Base-by-base conservation (phyloP, 2,113 vertebrate genomes). In the Solea solea region DNA sequence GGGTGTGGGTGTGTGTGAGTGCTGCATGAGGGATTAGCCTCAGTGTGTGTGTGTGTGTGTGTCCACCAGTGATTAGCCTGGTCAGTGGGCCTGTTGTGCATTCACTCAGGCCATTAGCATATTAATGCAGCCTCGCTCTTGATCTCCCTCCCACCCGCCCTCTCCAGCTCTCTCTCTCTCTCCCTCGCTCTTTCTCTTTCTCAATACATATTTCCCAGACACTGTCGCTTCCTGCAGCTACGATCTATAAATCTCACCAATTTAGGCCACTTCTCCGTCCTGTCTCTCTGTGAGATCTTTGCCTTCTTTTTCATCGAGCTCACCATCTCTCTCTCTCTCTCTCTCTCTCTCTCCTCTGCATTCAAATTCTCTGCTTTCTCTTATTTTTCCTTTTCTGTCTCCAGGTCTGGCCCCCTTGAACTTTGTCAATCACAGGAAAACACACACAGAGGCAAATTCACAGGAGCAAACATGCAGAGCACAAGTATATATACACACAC, bases 41-140 rank as follows among this genome's bases (percentile, higher is more conserved):
- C 44, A 34, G 81, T 70, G 74, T 71, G 77, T 49, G 69, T 74
- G 50, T 61, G 79, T 11, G 10, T 94, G 89, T 94, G 91, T 91
- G 93, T 93, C 89, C 90, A 90, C 88, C 82, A 89, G 91, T 93
- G 92, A 94, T 93, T 93, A 93, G 92, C 91, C 82, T 90, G 91
- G 91, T 93, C 92, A 94, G 90, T 92, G 88, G 88, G 86, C 86
- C 92, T 93, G 92, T 93, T 94, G 91, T 94, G 90, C 86, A 90
- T 92, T 93, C 89, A 93, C 83, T 82, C 81, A 72, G 65, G 0
- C 60, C 84, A 93, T 94, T 94, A 93, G 91, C 93, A 94, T 94
- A 94, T 93, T 93, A 94, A 93, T 93, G 84, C 89, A 80, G 73
- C 85, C 76, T 87, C 85, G 40, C 88, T 92, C 90, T 89, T 88